Conservation (phyloP, 2,797 vertebrate genomes). For the Pelodytes ibericus region DNA sequence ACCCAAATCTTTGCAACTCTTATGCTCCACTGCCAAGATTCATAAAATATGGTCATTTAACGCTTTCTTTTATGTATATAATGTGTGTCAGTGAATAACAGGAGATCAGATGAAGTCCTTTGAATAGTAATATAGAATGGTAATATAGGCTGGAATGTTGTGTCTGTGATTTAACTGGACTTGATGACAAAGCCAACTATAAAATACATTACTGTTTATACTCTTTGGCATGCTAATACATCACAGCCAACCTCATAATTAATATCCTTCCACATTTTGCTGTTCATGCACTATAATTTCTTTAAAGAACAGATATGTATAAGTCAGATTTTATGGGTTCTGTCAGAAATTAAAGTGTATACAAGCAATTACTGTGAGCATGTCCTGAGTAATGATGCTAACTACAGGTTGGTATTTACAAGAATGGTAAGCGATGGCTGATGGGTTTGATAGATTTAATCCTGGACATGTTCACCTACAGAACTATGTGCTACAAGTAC, state of each 20-base stretch:
- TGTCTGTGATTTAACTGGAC: neutral
- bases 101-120: too few species aligned
- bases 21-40: too few species aligned
- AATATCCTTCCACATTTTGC: conserved; percentile 8
- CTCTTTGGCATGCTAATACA: neutral
- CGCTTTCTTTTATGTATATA: too few species aligned
- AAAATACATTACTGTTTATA: conserved; percentile 26
- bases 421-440: neutral
- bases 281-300: conserved; percentile 16
- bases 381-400: neutral
- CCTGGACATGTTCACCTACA: too few species aligned
- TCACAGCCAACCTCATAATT: neutral
- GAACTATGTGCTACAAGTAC: too few species aligned
- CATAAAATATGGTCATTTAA: too few species aligned
- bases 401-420: neutral
- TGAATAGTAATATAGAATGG: too few species aligned
- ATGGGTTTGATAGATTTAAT: neutral
- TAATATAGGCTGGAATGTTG: neutral
- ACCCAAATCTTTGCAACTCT: too few species aligned
- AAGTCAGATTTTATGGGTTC: neutral
- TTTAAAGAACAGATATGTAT: neutral
- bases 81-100: too few species aligned
- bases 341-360: neutral
- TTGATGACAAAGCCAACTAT: conserved; percentile 13
- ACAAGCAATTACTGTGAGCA: neutral